Evolutionary conservation across 2,113 vertebrate species (phyloP).

Genomic region (western clawed frog (Xenopus tropicalis)): DNA sequence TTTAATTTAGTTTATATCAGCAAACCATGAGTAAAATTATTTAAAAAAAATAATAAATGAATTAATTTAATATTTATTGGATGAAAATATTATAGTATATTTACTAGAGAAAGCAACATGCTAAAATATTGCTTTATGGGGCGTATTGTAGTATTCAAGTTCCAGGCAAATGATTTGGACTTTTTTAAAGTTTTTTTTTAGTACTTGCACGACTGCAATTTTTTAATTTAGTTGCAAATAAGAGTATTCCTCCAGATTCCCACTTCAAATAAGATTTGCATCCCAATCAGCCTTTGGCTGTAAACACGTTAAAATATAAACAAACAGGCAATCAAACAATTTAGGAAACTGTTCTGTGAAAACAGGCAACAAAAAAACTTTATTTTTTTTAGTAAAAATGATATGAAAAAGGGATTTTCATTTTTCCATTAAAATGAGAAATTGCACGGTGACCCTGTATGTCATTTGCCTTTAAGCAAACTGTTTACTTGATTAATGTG

Average conservation of each 20-base stretch:
- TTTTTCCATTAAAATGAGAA: neutral
- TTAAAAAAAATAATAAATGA: neutral
- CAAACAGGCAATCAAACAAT: neutral
- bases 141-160: too few relatives aligned
- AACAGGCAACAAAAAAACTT: neutral
- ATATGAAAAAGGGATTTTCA: neutral
- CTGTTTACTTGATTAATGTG: neutral
- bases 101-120: too few relatives aligned
- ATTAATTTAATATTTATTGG: too few relatives aligned
- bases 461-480: neutral
- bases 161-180: too few relatives aligned
- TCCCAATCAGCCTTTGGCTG: constrained; percentile 10
- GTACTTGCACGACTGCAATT: too few relatives aligned
- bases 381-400: too few relatives aligned
- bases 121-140: too few relatives aligned
- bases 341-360: neutral
- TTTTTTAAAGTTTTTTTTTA: too few relatives aligned
- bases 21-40: too few relatives aligned
- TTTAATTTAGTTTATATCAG: too few relatives aligned
- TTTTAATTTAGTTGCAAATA: constrained; percentile 28
- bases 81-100: too few relatives aligned
- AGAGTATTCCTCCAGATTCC: constrained; percentile 19
- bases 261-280: constrained; percentile 27
- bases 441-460: neutral
- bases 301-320: constrained; percentile 18